Evolutionary conservation across 2,888 invertebrate genomes (phyloP).

Genomic region (Helicoverpa assulta): DNA sequence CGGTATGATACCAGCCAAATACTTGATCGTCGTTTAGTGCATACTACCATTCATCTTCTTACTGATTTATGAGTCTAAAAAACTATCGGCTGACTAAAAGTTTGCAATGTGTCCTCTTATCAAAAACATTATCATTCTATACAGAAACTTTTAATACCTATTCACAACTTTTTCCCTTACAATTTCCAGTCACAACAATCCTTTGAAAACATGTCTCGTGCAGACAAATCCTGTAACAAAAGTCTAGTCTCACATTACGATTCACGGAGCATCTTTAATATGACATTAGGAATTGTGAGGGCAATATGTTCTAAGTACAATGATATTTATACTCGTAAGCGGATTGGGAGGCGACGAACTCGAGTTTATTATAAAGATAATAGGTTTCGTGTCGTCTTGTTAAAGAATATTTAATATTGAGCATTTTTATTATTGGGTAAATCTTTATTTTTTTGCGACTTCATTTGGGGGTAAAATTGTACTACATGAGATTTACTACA

Average conservation of each 20-base stretch:
- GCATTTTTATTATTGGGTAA: conserved; percentile 1
- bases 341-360: conserved; percentile 53
- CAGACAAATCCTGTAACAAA: conserved; percentile 21
- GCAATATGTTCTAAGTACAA: conserved; percentile 36
- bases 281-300: conserved; percentile 46
- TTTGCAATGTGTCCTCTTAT: too few relatives aligned
- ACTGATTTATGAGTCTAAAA: too few relatives aligned
- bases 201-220: background rate
- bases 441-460: too few relatives aligned
- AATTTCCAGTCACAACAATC: background rate
- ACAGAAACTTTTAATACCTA: too few relatives aligned
- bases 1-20: too few relatives aligned
- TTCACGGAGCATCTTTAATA: conserved; percentile 57
- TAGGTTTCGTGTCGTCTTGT: conserved; percentile 13
- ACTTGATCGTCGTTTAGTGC: too few relatives aligned
- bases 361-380: conserved; percentile 8
- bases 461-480: too few relatives aligned
- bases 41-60: too few relatives aligned
- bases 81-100: too few relatives aligned
- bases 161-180: background rate
- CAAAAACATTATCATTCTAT: too few relatives aligned
- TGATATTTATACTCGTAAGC: conserved; percentile 51
- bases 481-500: too few relatives aligned
- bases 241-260: conserved; percentile 49
- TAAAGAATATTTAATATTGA: background rate